Evolutionary conservation across 1,140 invertebrate species (phyloP), one percentile per base, ranked within the genome.

Genomic region (Orius laevigatus): DNA sequence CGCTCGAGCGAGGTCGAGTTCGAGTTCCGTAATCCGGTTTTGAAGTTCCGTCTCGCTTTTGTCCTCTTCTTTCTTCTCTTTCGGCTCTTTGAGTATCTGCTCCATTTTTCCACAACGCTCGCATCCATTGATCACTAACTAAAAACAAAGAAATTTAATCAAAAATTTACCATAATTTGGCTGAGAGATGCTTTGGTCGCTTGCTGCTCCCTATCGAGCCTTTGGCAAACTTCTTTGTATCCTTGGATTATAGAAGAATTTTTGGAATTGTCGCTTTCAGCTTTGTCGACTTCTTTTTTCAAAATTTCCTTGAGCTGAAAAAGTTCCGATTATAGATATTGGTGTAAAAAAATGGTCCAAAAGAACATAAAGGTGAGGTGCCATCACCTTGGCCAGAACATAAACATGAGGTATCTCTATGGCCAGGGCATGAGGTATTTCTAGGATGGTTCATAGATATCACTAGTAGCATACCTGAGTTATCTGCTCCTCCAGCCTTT

Each of bases 1-100:
- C 0, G 93, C 92, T 62, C 93, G 85, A 3, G 93, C 94, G 48
- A 98, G 66, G 61, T 98, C 93, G 42, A 97, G 67, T 63, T 98
- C 94, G 16, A 98, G 67, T 63, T 95, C 90, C 9, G 85, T 73
- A 46, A 96, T 78, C 54, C 84, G 72, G 56, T 84, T 76, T 49
- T 73, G 66, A 25, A 51, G 60, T 4, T 65, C 64, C 54, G 55
- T 10, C 59, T 52, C 66, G 62, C 2, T 63, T n/a, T 10, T 42
- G 12, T 44, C 49, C 45, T 48, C 49, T 8, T 45, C 43, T n/a
- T 16, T 32, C 6, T 15, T 48, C 32, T 39, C 46, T 39, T 45
- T 58, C 48, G 6, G 19, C 16, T 49, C 50, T 12, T 45, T 42
- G 1, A 43, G n/a, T 15, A 25, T 44, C 11, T 42, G 10, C 32